A percentile compares a stretch with the other conserved stretches of the same genome.
Conservation (phyloP, 2,113 vertebrate species). For the Ictidomys tridecemlineatus region DNA sequence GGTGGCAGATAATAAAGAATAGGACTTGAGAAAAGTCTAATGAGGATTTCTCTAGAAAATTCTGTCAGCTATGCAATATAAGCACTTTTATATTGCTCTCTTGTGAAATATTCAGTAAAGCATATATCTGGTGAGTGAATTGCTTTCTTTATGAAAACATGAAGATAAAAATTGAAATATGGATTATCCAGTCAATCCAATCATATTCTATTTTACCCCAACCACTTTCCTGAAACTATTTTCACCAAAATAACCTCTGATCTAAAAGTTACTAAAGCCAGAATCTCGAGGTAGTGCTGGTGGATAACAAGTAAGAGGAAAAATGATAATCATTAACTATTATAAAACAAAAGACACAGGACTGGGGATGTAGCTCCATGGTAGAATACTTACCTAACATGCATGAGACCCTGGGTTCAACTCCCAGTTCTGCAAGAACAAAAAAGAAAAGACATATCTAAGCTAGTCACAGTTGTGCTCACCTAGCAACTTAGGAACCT, state of each 20-base stretch:
- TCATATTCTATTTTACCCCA: not conserved
- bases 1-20: not conserved
- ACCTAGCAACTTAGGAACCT: too few relatives aligned
- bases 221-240: not conserved
- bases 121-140: not conserved
- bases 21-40: not conserved
- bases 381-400: not conserved
- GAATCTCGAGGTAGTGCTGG: not conserved
- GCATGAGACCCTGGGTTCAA: too few relatives aligned
- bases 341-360: not conserved
- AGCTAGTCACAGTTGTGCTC: too few relatives aligned
- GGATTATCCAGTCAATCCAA: not conserved
- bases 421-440: too few relatives aligned
- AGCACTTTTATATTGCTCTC: not conserved
- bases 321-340: not conserved
- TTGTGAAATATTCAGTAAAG: not conserved
- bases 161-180: not conserved
- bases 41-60: not conserved
- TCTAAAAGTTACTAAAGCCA: not conserved
- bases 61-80: not conserved
- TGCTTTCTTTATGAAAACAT: not conserved
- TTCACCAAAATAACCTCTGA: not conserved
- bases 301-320: not conserved
- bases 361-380: not conserved
- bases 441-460: too few relatives aligned